These are phyloP conservation scores for Taxidea taxus DNA, from an alignment of 2,113 vertebrate species.

Conservation along the genomic window DNA sequence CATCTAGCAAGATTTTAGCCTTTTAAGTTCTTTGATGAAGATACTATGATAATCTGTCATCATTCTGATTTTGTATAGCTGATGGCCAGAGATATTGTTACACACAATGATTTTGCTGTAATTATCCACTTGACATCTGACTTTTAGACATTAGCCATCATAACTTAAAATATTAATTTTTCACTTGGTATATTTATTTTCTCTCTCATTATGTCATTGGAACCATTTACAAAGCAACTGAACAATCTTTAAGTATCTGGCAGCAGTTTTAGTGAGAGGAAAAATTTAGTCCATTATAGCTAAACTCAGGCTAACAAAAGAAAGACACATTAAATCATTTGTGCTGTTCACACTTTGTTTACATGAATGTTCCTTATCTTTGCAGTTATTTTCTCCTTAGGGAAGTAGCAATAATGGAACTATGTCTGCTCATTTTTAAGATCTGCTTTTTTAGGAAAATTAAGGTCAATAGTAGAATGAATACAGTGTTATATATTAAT, in stretches of 20 bases:
- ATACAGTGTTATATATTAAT: neutral
- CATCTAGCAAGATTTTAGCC: constrained; percentile 42
- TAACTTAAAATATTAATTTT: neutral
- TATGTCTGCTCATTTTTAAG: neutral
- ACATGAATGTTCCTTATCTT: neutral
- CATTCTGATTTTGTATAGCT: neutral
- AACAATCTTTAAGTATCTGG: neutral
- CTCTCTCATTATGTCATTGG: neutral
- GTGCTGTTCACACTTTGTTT: neutral
- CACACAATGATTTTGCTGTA: neutral
- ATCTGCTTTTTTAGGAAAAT: neutral
- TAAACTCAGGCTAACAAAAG: neutral
- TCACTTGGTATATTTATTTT: neutral
- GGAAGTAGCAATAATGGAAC: neutral
- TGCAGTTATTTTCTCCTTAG: neutral
- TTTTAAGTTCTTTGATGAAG: neutral
- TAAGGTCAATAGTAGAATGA: neutral
- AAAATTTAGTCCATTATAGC: neutral
- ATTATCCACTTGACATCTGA: neutral
- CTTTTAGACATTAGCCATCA: neutral
- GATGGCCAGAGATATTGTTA: neutral
- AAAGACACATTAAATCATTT: neutral
- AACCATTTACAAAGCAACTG: neutral
- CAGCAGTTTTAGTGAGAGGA: neutral
- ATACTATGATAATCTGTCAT: neutral